Base-by-base conservation (phyloP, 2,797 vertebrate species). In the Chloroceryle inda region DNA sequence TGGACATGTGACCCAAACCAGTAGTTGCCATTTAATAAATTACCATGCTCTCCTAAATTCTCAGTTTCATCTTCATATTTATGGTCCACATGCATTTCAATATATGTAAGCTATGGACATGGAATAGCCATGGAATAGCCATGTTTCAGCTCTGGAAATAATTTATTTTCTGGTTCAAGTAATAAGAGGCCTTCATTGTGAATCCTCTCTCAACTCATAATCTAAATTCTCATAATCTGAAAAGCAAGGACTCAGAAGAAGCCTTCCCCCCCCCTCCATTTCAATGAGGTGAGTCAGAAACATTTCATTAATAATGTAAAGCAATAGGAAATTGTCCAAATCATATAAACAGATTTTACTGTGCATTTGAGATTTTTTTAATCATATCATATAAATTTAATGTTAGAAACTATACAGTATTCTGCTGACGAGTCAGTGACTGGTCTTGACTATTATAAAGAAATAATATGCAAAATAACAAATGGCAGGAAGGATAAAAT, bases 401-500 rank as follows among this genome's bases (percentile, higher is more conserved):
- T 50, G 10, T 53, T 75, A 69, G 56, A 71, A 86, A 40, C 35
- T 69, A 35, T 38, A n/a, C 24, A 5, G 21, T 50, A 22, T 72
- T 91, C 71, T 88, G 10, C 29, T 68, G 31, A 40, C 74, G 17
- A 84, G 62, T 86, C 35, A 40, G 40, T 40, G 40, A 40, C 40
- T 40, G 40, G 40, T 40, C 40, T 40, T 69, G 26, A 47, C 29
- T 72, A 10, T 55, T 78, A 19, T 8, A 66, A 78, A 86, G 37
- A 83, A 88, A 33, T 62, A 73, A 42, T 53, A 50, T 1, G 2
- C 3, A 11, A 59, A 49, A 15, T 56, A 75, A 47, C 67, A 76
- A 87, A 89, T 74, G 56, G 62, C 72, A 95, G 61, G 61, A 94
- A 53, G 26, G 35, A 63, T 85, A 49, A 77, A 85, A 67, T 80